Percentiles rank a stretch among this genome's conserved stretches.
phyloP scores from a whole-genome alignment of 2,113 vertebrate species.

The Tachysurus vachellii region DNA sequence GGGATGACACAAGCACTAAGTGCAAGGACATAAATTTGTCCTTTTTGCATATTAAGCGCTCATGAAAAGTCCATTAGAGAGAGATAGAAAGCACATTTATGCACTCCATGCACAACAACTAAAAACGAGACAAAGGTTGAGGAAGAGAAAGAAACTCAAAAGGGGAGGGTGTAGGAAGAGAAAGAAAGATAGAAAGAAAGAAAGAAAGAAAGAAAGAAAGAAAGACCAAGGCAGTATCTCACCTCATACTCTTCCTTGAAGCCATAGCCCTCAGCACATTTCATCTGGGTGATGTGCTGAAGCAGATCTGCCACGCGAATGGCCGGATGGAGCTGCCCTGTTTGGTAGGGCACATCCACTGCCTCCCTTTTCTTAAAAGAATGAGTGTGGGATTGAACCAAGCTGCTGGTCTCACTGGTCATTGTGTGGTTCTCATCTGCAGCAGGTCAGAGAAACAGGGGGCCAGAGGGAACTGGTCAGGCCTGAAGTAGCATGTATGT shows the following conservation, averaged over 20 bases:
- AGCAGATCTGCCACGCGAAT: conserved; percentile 94
- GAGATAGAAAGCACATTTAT: conserved; percentile 34
- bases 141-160: background rate
- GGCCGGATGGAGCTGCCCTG: conserved; percentile 93
- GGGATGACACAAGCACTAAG: conserved; percentile 32
- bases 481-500: background rate
- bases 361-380: conserved; percentile 89
- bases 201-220: background rate
- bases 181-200: conserved; percentile 3
- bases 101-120: conserved; percentile 14
- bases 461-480: conserved; percentile 12
- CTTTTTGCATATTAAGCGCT: conserved; percentile 44
- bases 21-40: conserved; percentile 34
- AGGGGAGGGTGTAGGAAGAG: background rate
- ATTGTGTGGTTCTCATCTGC: conserved; percentile 92
- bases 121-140: background rate
- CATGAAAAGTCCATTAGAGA: conserved; percentile 42
- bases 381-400: conserved; percentile 84
- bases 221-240: conserved; percentile 40
- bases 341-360: conserved; percentile 90
- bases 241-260: conserved; percentile 93
- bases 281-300: conserved; percentile 99
- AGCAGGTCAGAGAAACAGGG: conserved; percentile 15
- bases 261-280: conserved; percentile 92
- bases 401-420: conserved; percentile 90